These are phyloP conservation scores for Hirtodrosophila histrioides DNA, from an alignment of 2,888 invertebrate genomes.

Conservation along the genomic window DNA sequence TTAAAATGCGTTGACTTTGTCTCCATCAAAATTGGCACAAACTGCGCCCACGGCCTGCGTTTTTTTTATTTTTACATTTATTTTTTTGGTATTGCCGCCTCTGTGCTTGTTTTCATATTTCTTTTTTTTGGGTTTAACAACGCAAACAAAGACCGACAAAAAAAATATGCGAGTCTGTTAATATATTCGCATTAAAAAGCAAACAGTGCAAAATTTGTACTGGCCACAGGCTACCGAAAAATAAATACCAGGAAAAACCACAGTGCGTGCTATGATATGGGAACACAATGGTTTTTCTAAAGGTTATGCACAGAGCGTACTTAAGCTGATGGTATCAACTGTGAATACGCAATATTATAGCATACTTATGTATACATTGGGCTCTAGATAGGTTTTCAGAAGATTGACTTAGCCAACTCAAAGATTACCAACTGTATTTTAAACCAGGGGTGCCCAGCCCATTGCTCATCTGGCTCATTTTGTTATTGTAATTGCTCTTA, in stretches of 20 bases:
- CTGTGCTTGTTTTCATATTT: constrained; percentile 1
- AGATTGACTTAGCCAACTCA: no score
- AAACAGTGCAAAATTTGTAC: constrained; percentile 38
- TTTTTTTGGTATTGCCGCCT: constrained; percentile 1
- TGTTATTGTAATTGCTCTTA: no score
- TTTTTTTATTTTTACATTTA: constrained; percentile 15
- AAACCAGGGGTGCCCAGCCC: no score
- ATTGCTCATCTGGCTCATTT: no score
- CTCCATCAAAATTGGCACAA: constrained; percentile 60
- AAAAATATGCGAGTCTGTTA: constrained; percentile 45
- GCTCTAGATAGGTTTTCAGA: no score
- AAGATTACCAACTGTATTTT: no score
- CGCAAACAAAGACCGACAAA: constrained; percentile 25
- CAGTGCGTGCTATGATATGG: constrained; percentile 19
- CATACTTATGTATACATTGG: no score
- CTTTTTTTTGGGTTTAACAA: constrained; percentile 45
- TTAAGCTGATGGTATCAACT: constrained; percentile 12
- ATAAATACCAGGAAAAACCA: constrained; percentile 24
- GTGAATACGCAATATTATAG: not conserved
- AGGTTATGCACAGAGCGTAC: constrained; percentile 6
- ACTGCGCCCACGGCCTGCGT: constrained; percentile 20
- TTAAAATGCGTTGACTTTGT: constrained; percentile 54
- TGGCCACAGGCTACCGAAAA: constrained; percentile 44
- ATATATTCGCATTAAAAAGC: constrained; percentile 46
- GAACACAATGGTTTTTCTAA: constrained; percentile 2